These are phyloP conservation scores for Microtus pennsylvanicus DNA, from an alignment of 2,113 vertebrate species.

Conservation along the genomic window DNA sequence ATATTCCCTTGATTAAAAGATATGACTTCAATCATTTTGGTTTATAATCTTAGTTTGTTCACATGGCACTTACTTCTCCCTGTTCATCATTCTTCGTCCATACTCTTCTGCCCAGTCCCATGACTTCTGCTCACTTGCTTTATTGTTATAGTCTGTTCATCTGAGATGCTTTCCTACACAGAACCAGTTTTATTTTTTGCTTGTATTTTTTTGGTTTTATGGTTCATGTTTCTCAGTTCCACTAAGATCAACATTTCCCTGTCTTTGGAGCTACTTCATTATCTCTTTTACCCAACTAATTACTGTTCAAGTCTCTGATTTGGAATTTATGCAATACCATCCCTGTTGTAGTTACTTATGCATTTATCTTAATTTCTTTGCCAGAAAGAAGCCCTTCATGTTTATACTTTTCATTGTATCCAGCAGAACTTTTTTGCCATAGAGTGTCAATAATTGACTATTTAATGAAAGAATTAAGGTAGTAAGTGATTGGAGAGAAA, in stretches of 20 bases:
- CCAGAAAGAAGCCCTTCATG: background rate
- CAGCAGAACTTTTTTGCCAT: background rate
- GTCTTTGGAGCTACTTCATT: background rate
- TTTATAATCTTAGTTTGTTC: background rate
- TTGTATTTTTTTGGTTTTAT: slow-evolving; percentile 6
- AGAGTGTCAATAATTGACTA: background rate
- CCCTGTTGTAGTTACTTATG: background rate
- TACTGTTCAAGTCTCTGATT: background rate
- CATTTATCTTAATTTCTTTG: background rate
- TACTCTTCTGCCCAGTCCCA: background rate
- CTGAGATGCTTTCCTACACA: background rate
- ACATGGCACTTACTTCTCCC: background rate
- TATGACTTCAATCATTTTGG: background rate
- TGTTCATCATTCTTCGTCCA: background rate
- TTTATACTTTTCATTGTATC: background rate
- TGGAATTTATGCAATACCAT: background rate
- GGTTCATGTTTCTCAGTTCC: background rate
- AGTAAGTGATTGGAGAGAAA: background rate
- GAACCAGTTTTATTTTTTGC: background rate
- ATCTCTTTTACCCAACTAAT: background rate
- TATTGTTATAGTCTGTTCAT: background rate
- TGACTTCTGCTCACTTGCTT: background rate
- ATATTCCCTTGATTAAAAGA: background rate
- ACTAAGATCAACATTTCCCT: background rate
- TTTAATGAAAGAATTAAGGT: slow-evolving; percentile 4